Percentiles rank a stretch among this genome's conserved stretches.
Conservation (phyloP, 2,888 invertebrate species). For the Nephrocerus scutellatus region DNA sequence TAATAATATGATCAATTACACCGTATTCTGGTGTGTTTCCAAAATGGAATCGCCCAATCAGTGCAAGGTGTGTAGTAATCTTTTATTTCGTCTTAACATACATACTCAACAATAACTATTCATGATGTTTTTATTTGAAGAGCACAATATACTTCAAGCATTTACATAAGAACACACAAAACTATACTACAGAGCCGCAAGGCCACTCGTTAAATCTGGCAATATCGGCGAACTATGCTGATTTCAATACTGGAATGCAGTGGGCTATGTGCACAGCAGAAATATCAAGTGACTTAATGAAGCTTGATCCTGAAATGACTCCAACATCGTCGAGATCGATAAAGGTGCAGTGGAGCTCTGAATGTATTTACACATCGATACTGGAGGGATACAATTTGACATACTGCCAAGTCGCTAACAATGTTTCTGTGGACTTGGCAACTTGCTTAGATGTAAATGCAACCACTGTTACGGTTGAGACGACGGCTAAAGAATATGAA, state of each 20-base stretch:
- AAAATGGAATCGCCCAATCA: slow-evolving; percentile 52
- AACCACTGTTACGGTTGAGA: too few relatives aligned
- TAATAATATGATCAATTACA: slow-evolving; percentile 56
- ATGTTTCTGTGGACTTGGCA: slow-evolving; percentile 1
- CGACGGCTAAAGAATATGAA: slow-evolving; percentile 50
- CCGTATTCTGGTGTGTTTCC: slow-evolving; percentile 68
- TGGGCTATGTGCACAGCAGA: slow-evolving; percentile 62
- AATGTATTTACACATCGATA: slow-evolving; percentile 64
- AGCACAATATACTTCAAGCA: slow-evolving; percentile 55
- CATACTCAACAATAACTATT: background rate
- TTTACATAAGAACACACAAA: slow-evolving; percentile 38
- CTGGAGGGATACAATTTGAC: slow-evolving; percentile 65
- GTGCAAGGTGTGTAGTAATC: slow-evolving; percentile 48
- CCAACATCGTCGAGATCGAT: slow-evolving; percentile 43
- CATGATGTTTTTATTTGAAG: slow-evolving; percentile 32
- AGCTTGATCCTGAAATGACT: slow-evolving; percentile 23
- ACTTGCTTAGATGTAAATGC: too few relatives aligned
- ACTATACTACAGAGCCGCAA: slow-evolving; percentile 47
- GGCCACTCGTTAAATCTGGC: slow-evolving; percentile 59
- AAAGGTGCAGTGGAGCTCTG: slow-evolving; percentile 64
- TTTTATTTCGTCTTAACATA: background rate
- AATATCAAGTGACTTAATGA: slow-evolving; percentile 25
- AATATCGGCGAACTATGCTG: slow-evolving; percentile 64
- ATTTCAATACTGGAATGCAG: slow-evolving; percentile 69
- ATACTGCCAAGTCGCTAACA: slow-evolving; percentile 58